phyloP scores from a whole-genome alignment of 2,888 invertebrate species.

The Onthophagus sagittarius region DNA sequence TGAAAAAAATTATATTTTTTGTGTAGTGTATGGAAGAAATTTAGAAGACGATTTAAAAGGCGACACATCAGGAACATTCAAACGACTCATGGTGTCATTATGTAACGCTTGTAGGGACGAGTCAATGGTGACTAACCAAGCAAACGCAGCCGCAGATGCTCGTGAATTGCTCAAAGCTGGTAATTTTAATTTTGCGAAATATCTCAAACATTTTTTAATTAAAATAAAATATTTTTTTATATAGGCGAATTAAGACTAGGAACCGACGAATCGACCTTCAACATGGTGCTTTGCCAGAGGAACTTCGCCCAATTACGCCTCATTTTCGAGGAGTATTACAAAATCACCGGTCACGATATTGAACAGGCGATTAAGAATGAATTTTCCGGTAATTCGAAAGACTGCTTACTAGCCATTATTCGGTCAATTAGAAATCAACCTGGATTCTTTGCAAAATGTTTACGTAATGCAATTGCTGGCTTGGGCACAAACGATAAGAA shows the following conservation, averaged over 20 bases:
- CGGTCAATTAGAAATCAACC: slow-evolving; percentile 76
- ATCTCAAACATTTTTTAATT: background rate
- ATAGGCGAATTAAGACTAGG: slow-evolving; percentile 61
- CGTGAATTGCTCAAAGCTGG: slow-evolving; percentile 75
- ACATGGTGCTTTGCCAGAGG: slow-evolving; percentile 76
- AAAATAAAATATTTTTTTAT: background rate
- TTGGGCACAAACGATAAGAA: slow-evolving; percentile 84
- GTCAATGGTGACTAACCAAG: slow-evolving; percentile 67
- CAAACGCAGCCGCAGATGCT: slow-evolving; percentile 75
- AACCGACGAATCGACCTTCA: slow-evolving; percentile 84
- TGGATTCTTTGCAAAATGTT: slow-evolving; percentile 79
- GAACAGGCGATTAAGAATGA: slow-evolving; percentile 77
- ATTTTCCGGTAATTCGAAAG: slow-evolving; percentile 79
- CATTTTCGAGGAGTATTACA: slow-evolving; percentile 62
- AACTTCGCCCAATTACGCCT: slow-evolving; percentile 62
- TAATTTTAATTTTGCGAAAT: slow-evolving; percentile 36
- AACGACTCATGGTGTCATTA: slow-evolving; percentile 81
- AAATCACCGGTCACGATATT: slow-evolving; percentile 72
- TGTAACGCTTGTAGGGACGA: slow-evolving; percentile 81
- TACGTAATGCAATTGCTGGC: slow-evolving; percentile 87
- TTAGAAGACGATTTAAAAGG: slow-evolving; percentile 78
- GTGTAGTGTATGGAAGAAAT: slow-evolving; percentile 67
- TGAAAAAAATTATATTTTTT: too few relatives aligned
- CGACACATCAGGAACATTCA: slow-evolving; percentile 91
- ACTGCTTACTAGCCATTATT: slow-evolving; percentile 76